Conservation (phyloP, 2,888 invertebrate species). For the Stenolophus ochropezus region DNA sequence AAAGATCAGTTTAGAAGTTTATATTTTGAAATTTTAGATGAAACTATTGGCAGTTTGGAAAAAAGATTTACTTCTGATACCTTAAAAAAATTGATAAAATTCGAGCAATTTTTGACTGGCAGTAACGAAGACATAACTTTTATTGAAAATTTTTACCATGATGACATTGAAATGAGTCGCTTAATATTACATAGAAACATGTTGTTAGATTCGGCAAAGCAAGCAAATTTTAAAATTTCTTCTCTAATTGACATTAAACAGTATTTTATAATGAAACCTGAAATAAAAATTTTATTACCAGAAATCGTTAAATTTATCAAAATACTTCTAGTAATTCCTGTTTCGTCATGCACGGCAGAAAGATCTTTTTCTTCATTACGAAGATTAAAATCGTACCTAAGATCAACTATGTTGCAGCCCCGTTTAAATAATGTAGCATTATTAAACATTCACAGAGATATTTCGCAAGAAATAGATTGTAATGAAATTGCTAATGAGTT, state of each 20-base stretch:
- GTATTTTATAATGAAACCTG: conserved; percentile 41
- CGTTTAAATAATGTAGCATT: conserved; percentile 49
- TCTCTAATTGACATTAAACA: conserved; percentile 22
- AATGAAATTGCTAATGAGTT: conserved; percentile 25
- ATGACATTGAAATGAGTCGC: conserved; percentile 24
- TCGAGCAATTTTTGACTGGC: conserved; percentile 46
- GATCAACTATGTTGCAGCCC: conserved; percentile 57
- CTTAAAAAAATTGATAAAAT: conserved; percentile 40
- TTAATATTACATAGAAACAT: conserved; percentile 47
- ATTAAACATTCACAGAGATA: conserved; percentile 47
- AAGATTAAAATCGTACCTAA: conserved; percentile 60
- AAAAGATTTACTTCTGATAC: conserved; percentile 43
- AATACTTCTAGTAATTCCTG: conserved; percentile 56
- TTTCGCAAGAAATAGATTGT: conserved; percentile 30
- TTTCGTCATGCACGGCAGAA: conserved; percentile 60
- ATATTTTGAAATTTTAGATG: conserved; percentile 53
- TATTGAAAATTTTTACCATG: conserved; percentile 14
- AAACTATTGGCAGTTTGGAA: conserved; percentile 41
- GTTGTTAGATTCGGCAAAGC: conserved; percentile 46
- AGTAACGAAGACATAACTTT: not conserved
- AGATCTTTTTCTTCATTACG: conserved; percentile 61
- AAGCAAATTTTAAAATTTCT: conserved; percentile 30
- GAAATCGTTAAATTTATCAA: conserved; percentile 47
- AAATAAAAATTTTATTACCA: conserved; percentile 48
- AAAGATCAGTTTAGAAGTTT: conserved; percentile 44